Percentiles rank a stretch among this genome's conserved stretches.
These are phyloP conservation scores for Erinaceus europaeus DNA, from an alignment of 2,113 vertebrate genomes.

Conservation along the genomic window DNA sequence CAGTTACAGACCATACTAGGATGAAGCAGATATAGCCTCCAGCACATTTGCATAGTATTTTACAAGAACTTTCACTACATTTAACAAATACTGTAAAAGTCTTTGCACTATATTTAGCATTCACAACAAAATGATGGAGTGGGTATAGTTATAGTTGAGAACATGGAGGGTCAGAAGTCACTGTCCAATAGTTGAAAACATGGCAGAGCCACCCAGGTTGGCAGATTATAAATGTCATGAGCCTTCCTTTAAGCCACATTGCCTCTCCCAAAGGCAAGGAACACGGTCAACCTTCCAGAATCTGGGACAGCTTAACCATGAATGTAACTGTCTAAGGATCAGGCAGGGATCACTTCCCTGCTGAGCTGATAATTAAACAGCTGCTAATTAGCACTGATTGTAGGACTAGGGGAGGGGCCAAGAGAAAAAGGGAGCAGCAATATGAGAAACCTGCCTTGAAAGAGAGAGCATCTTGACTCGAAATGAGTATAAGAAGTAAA, in stretches of 20 bases:
- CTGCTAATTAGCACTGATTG: conserved; percentile 38
- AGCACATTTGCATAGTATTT: not conserved
- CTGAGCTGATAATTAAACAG: conserved; percentile 48
- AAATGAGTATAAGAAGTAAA: not conserved
- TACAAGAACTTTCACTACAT: not conserved
- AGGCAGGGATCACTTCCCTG: not conserved
- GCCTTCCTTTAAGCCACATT: not conserved
- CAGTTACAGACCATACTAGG: not conserved
- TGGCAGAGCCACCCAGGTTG: not conserved
- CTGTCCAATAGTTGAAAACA: not conserved
- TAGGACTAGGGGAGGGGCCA: not conserved
- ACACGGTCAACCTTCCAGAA: not conserved
- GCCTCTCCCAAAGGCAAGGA: not conserved
- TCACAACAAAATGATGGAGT: not conserved
- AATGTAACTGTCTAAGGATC: not conserved
- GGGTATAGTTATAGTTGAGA: not conserved
- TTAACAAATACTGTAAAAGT: not conserved
- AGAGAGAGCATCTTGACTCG: not conserved
- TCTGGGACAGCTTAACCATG: conserved; percentile 4
- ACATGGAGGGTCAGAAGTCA: not conserved
- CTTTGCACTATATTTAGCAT: not conserved
- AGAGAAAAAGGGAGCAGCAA: not conserved
- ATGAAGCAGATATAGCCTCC: not conserved
- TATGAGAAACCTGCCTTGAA: not conserved
- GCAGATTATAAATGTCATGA: not conserved